Base-by-base conservation (phyloP, 2,797 vertebrate genomes). In the Phalloptychus januarius region DNA sequence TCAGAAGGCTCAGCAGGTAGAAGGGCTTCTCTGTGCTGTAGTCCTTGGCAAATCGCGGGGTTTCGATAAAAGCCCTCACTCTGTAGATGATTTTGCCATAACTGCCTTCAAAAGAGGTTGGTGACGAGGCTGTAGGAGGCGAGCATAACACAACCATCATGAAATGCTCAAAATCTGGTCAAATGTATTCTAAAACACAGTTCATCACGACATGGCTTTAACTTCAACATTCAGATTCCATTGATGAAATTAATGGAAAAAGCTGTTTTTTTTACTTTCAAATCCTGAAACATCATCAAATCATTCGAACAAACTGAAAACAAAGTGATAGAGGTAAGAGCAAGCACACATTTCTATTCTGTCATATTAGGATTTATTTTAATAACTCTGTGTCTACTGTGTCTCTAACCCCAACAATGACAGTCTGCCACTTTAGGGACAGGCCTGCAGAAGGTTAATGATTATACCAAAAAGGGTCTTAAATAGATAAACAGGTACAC, bases 61-160 rank as follows among this genome's bases (percentile, higher is more conserved):
- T 99, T 86, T 99, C 97, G 25, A 99, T 96, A 76, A 96, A 96
- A 4, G 96, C 96, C 82, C 95, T 95, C 74, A 99, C 85, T 92
- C 97, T 96, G 90, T 99, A 97, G 20, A 95, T 85, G 8, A 98
- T 97, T 88, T 92, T 96, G n/a, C 98, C 98, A 72, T 98, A 99
- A 56, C 94, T 97, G 11, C 98, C 98, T 94, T 98, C 97, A 50
- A 97, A 99, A 5, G 98, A 99, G 0, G 97, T 98, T 0, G 98
- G 97, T 15, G 96, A 96, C 13, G 97, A 90, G 28, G 92, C 98
- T 99, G 87, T 0, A 0, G 0, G 42, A 48, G 75, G 73, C 2
- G 74, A 54, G 71, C 25, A 83, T 18, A 52, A 45, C 3, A 42
- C 0, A 2, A 25, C 8, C 20, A 44, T 44, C 23, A 40, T 33